phyloP scores from a whole-genome alignment of 2,888 invertebrate species.

The Diploptera punctata region DNA sequence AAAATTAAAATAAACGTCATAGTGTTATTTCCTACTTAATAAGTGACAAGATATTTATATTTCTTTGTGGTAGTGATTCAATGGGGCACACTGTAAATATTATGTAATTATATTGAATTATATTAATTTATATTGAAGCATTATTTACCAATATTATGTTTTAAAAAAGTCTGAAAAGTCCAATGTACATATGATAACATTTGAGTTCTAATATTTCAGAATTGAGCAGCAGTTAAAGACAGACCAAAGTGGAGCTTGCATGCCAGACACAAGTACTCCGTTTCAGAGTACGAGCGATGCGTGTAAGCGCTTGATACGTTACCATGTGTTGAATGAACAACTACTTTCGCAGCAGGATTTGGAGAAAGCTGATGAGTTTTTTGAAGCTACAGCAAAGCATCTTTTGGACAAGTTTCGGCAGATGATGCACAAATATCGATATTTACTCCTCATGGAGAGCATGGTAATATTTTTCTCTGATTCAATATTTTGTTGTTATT shows the following conservation, averaged over 20 bases:
- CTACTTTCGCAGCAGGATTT: constrained; percentile 67
- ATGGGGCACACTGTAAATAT: no score
- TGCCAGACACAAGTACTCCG: constrained; percentile 75
- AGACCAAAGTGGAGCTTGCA: constrained; percentile 75
- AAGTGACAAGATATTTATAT: no score
- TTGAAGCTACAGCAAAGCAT: constrained; percentile 67
- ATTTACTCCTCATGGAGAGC: constrained; percentile 76
- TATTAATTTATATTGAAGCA: no score
- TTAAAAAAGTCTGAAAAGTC: no score
- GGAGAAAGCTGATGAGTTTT: constrained; percentile 72
- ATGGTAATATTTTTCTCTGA: constrained; percentile 63
- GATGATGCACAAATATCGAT: constrained; percentile 76
- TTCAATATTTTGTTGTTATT: no score
- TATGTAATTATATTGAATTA: no score
- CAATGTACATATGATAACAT: no score
- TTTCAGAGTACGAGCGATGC: constrained; percentile 76
- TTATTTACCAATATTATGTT: no score
- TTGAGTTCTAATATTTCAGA: constrained; percentile 59
- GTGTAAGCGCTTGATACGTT: constrained; percentile 74
- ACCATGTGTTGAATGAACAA: constrained; percentile 76
- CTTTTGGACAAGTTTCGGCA: constrained; percentile 72
- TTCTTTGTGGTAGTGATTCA: no score
- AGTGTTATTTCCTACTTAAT: no score
- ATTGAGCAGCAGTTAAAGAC: constrained; percentile 76
- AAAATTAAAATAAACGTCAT: no score